phyloP scores from a whole-genome alignment of 2,113 vertebrate genomes.

The Eudyptes chrysolophus region DNA sequence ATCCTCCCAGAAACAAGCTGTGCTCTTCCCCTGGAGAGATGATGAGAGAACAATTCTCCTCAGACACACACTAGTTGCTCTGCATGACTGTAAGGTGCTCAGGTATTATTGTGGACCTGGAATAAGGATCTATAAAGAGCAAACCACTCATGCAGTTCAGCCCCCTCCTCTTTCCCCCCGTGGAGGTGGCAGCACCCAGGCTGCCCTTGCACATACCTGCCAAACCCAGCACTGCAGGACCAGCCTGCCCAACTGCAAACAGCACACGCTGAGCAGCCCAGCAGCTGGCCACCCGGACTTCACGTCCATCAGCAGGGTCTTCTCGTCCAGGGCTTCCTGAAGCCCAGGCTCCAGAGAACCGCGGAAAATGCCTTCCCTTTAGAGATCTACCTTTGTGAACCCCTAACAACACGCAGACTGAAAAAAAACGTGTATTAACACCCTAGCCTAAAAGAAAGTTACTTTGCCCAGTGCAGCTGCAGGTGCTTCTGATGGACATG shows the following conservation, averaged over 20 bases:
- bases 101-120: fast-evolving
- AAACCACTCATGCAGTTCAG: background rate
- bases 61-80: background rate
- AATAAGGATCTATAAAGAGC: background rate
- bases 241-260: background rate
- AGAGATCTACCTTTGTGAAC: background rate
- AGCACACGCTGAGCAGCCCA: background rate
- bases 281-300: too few species aligned
- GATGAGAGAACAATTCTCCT: background rate
- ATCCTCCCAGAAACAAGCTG: background rate
- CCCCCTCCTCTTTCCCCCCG: too few species aligned
- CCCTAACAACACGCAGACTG: background rate
- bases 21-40: too few species aligned
- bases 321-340: background rate
- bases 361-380: background rate
- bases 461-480: background rate
- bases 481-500: background rate
- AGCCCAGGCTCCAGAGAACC: background rate
- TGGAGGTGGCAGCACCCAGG: background rate
- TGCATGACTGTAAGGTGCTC: too few species aligned
- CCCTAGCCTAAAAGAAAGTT: background rate
- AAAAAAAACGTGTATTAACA: fast-evolving
- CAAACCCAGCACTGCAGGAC: background rate
- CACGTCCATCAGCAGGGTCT: background rate
- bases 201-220: background rate